phyloP scores from a whole-genome alignment of 2,113 vertebrate genomes.

The Rynchops niger region DNA sequence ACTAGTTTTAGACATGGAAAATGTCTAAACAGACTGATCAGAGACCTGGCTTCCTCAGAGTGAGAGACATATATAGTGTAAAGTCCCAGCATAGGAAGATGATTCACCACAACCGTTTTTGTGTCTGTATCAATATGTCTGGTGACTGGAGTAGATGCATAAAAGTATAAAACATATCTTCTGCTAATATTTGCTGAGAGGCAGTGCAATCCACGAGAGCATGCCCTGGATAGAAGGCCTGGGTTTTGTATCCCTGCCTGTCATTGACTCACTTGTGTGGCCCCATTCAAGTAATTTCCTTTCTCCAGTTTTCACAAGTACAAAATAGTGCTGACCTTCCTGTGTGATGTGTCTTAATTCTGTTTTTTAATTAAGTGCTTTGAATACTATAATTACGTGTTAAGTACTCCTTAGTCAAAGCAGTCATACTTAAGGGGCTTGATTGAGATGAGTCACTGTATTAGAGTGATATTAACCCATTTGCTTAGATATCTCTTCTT shows the following conservation, averaged over 20 bases:
- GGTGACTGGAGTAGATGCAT: neutral
- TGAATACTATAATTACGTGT: slow-evolving; percentile 12
- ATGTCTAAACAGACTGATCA: neutral
- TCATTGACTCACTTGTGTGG: neutral
- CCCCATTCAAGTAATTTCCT: neutral
- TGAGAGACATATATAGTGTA: neutral
- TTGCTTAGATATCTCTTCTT: neutral
- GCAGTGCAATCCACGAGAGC: neutral
- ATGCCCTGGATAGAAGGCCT: neutral
- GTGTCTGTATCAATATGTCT: neutral
- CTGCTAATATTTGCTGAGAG: neutral
- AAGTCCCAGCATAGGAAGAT: neutral
- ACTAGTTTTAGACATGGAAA: neutral
- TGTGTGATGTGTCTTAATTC: neutral
- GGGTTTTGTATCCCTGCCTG: neutral
- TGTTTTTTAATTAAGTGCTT: neutral
- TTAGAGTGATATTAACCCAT: neutral
- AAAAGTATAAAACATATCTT: neutral
- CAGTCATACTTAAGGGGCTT: neutral
- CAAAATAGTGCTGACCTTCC: neutral
- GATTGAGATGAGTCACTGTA: neutral
- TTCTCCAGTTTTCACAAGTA: neutral
- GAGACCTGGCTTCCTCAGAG: neutral
- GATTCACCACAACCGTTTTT: neutral
- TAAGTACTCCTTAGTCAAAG: neutral